Percentiles rank a stretch among this genome's conserved stretches.
Evolutionary conservation across 2,113 vertebrate species (phyloP).

Genomic region (Phylloscopus trochilus): DNA sequence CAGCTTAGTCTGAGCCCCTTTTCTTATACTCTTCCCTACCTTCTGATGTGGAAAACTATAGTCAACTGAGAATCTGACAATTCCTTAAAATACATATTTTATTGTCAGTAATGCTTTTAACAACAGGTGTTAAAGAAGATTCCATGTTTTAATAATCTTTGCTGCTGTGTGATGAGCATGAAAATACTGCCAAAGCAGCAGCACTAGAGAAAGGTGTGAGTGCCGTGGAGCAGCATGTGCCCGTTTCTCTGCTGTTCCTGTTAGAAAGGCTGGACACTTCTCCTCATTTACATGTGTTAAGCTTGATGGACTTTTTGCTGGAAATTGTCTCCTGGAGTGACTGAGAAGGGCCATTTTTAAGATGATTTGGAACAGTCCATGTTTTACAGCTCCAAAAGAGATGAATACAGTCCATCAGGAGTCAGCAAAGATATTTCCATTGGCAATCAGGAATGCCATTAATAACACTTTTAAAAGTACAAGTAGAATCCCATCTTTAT

Average conservation of each 20-base stretch:
- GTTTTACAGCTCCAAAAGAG: background rate
- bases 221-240: rapidly evolving
- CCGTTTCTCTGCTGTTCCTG: background rate
- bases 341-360: background rate
- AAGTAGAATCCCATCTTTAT: background rate
- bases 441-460: background rate
- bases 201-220: background rate
- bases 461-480: background rate
- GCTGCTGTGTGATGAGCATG: background rate
- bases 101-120: background rate
- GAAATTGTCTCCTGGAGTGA: background rate
- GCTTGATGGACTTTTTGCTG: background rate
- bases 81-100: background rate
- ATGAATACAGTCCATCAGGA: background rate
- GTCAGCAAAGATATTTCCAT: background rate
- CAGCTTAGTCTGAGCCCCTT: background rate
- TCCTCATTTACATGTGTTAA: background rate
- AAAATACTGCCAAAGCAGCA: background rate
- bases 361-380: background rate
- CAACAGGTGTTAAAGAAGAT: background rate
- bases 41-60: background rate
- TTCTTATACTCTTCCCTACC: background rate
- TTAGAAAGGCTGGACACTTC: background rate
- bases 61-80: background rate
- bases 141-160: background rate